Evolutionary conservation across 2,888 invertebrate species (phyloP).

Genomic region (Micropterix aruncella): DNA sequence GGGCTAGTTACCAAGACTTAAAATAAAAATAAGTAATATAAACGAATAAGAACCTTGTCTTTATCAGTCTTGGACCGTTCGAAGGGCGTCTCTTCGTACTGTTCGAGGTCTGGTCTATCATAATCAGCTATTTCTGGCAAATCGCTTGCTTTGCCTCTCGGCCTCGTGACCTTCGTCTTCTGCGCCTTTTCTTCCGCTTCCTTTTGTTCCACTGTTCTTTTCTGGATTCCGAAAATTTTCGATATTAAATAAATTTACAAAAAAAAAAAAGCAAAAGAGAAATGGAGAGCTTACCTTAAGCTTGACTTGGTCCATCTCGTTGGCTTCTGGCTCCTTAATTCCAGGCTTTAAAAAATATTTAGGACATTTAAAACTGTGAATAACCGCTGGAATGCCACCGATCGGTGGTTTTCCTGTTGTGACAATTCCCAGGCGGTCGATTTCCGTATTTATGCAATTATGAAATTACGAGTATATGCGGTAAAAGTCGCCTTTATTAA

Average conservation of each 20-base stretch:
- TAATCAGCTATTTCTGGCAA: constrained; percentile 57
- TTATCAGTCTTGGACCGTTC: constrained; percentile 35
- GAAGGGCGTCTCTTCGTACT: constrained; percentile 45
- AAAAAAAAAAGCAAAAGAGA: background rate
- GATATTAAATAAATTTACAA: background rate
- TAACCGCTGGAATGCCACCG: too few species aligned
- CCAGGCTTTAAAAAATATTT: constrained; percentile 27
- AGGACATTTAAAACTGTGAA: too few species aligned
- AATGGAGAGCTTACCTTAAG: constrained; percentile 33
- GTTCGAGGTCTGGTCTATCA: constrained; percentile 58
- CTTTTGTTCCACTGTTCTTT: constrained; percentile 29
- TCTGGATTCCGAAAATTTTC: constrained; percentile 18
- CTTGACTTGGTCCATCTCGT: constrained; percentile 26
- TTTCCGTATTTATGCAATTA: too few species aligned
- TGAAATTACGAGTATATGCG: too few species aligned
- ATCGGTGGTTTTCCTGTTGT: too few species aligned
- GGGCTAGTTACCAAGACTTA: too few species aligned
- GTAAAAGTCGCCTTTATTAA: too few species aligned
- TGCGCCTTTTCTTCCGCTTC: constrained; percentile 31
- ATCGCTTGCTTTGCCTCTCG: constrained; percentile 40
- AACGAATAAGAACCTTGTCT: too few species aligned
- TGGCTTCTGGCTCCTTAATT: constrained; percentile 25
- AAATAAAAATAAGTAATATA: too few species aligned
- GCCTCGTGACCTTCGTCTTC: constrained; percentile 31
- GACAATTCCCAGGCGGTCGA: too few species aligned